phyloP scores from a whole-genome alignment of 2,888 invertebrate species.

The Drosophila trichaetosa region DNA sequence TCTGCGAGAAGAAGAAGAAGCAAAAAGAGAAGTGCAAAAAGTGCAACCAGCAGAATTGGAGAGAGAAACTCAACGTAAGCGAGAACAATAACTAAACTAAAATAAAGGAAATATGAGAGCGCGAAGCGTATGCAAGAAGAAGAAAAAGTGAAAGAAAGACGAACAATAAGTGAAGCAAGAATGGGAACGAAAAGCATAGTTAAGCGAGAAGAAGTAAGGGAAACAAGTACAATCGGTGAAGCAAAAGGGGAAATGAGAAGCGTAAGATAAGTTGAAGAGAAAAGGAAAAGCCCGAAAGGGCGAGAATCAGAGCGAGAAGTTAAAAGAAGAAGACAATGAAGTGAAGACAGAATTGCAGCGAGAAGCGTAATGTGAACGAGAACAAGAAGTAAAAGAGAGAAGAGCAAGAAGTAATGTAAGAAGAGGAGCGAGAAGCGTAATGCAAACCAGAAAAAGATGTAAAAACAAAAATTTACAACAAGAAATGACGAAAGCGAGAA shows the following conservation, averaged over 20 bases:
- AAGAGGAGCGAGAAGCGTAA: not conserved
- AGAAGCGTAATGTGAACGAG: not conserved
- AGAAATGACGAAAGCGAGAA: not conserved
- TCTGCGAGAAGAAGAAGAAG: not conserved
- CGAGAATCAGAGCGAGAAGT: not conserved
- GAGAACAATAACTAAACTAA: not conserved
- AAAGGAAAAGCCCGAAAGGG: too few species aligned
- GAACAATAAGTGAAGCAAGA: not conserved
- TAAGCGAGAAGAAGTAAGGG: not conserved
- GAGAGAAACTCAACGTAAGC: not conserved
- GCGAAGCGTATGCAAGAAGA: not conserved
- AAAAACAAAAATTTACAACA: not conserved
- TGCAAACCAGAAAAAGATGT: not conserved
- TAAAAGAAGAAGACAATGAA: not conserved
- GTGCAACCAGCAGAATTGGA: not conserved
- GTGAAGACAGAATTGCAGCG: not conserved
- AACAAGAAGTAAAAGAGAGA: not conserved
- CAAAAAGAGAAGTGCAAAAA: not conserved
- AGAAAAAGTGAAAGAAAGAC: not conserved
- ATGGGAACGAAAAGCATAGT: not conserved
- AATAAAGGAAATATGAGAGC: not conserved
- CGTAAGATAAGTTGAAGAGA: not conserved
- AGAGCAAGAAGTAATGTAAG: not conserved
- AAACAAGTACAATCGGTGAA: not conserved
- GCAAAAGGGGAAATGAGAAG: not conserved